A percentile compares a stretch with the other conserved stretches of the same genome.
Conservation (phyloP, 2,113 vertebrate genomes). For the Chloropsis hardwickii region DNA sequence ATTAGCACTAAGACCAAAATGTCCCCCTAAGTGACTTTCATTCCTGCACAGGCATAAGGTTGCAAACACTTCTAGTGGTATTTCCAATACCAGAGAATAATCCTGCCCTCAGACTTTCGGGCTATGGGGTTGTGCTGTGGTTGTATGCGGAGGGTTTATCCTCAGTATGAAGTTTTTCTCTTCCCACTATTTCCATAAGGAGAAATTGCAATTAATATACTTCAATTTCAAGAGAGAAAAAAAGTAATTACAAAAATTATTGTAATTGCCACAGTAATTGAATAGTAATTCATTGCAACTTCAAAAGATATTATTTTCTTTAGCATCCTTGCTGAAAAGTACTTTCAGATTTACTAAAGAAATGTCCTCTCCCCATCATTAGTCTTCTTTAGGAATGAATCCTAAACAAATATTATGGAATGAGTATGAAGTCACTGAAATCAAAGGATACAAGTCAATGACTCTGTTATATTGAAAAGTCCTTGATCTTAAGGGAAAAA, state of each 20-base stretch:
- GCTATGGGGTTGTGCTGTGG: neutral
- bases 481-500: neutral
- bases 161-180: neutral
- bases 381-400: neutral
- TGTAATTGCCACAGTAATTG: neutral
- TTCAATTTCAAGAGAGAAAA: neutral
- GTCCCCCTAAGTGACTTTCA: neutral
- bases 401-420: neutral
- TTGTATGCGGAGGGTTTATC: neutral
- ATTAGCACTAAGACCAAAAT: neutral
- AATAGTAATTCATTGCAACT: neutral
- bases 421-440: neutral
- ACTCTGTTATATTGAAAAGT: neutral
- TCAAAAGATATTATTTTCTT: slow-evolving; percentile 5
- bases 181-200: neutral
- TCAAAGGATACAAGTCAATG: neutral
- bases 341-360: neutral
- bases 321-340: neutral
- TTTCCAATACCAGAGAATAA: neutral
- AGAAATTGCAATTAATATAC: slow-evolving; percentile 1
- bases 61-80: neutral
- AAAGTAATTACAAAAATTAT: slow-evolving; percentile 9
- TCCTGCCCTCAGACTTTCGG: neutral
- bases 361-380: neutral
- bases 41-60: neutral